A percentile compares a stretch with the other conserved stretches of the same genome.
phyloP scores from a whole-genome alignment of 2,888 invertebrate species.

The Polyommatus icarus region DNA sequence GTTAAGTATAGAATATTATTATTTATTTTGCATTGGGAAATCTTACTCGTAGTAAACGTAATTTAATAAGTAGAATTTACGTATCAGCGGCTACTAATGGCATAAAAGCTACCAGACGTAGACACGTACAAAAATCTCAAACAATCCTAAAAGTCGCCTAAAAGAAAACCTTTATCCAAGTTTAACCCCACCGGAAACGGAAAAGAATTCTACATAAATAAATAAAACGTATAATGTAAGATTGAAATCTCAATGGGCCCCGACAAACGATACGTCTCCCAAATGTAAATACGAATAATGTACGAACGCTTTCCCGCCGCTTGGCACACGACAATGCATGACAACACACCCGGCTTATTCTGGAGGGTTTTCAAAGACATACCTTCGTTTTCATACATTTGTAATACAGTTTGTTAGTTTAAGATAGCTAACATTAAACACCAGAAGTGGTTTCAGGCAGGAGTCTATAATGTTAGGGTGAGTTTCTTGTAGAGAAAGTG shows the following conservation, averaged over 20 bases:
- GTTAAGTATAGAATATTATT: not conserved
- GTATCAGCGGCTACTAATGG: too few relatives aligned
- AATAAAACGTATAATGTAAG: slow-evolving; percentile 29
- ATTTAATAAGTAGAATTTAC: too few relatives aligned
- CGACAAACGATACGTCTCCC: slow-evolving; percentile 29
- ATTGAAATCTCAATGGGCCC: slow-evolving; percentile 28
- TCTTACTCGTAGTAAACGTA: not conserved
- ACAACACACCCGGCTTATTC: slow-evolving; percentile 23
- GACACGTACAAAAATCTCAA: not conserved
- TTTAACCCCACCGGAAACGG: not conserved
- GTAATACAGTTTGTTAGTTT: not conserved
- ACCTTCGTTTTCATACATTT: not conserved
- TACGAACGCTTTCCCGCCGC: slow-evolving; percentile 28
- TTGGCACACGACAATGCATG: slow-evolving; percentile 29
- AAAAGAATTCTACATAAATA: slow-evolving; percentile 25
- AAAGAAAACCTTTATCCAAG: slow-evolving; percentile 17
- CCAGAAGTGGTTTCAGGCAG: not conserved
- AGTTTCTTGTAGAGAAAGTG: too few relatives aligned
- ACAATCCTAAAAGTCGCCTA: slow-evolving; percentile 7
- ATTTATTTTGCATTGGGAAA: not conserved
- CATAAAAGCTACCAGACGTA: not conserved
- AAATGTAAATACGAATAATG: slow-evolving; percentile 30
- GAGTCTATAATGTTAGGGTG: too few relatives aligned
- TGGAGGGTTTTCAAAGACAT: not conserved
- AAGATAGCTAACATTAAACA: not conserved